Percentiles rank a stretch among this genome's conserved stretches.
Conservation (phyloP, 2,797 vertebrate genomes). For the Semotilus atromaculatus region DNA sequence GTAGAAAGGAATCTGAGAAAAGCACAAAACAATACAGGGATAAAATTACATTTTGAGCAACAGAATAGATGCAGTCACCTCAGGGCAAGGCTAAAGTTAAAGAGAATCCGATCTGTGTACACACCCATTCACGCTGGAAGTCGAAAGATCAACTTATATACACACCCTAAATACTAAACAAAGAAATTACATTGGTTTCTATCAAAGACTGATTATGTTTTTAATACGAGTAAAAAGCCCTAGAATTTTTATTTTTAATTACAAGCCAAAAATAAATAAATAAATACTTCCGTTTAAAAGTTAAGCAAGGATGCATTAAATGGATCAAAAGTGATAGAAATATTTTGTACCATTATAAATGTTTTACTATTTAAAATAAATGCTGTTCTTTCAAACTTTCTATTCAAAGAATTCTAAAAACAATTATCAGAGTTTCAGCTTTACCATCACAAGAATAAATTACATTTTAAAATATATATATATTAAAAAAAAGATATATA, state of each 20-base stretch:
- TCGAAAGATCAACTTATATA: not conserved
- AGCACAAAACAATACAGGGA: constrained; percentile 26
- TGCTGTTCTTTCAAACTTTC: too few relatives aligned
- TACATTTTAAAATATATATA: too few relatives aligned
- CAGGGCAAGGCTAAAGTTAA: not conserved
- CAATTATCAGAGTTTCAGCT: too few relatives aligned
- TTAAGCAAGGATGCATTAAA: not conserved
- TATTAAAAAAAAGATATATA: too few relatives aligned
- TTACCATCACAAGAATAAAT: too few relatives aligned
- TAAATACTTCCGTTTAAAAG: too few relatives aligned
- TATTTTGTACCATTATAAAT: too few relatives aligned
- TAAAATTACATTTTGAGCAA: constrained; percentile 5
- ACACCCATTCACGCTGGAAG: not conserved
- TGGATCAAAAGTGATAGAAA: too few relatives aligned
- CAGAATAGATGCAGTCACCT: not conserved
- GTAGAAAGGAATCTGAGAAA: constrained; percentile 88
- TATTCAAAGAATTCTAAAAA: too few relatives aligned
- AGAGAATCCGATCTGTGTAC: not conserved
- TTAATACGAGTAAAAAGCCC: not conserved
- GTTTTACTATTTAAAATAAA: not conserved
- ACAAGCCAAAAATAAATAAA: too few relatives aligned
- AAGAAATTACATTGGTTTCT: not conserved
- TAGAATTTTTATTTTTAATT: not conserved
- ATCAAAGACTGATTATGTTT: not conserved
- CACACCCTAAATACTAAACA: not conserved